A percentile compares a stretch with the other conserved stretches of the same genome.
Conservation (phyloP, 1,140 invertebrate species). For the Bombus sylvicola region DNA sequence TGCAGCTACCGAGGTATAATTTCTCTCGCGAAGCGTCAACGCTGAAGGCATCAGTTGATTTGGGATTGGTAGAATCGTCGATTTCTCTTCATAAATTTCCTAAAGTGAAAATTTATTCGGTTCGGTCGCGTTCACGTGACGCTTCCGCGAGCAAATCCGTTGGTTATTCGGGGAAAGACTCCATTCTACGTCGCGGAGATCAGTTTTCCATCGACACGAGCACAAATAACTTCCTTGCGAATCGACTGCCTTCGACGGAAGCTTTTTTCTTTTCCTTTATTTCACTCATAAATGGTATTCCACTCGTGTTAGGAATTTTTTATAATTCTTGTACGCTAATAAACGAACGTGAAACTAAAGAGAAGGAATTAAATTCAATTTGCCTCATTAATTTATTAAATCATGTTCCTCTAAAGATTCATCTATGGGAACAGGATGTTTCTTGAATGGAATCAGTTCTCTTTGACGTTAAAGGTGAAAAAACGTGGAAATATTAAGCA, state of each 20-base stretch:
- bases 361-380: background rate
- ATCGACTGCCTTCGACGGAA: background rate
- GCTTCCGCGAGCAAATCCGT: constrained; percentile 9
- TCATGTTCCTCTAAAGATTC: background rate
- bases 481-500: background rate
- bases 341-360: background rate
- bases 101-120: constrained; percentile 25
- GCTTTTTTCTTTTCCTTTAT: too few relatives aligned
- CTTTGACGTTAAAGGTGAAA: background rate
- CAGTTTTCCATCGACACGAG: constrained; percentile 1
- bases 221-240: background rate
- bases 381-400: too few relatives aligned
- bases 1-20: background rate
- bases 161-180: background rate
- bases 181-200: background rate
- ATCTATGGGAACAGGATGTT: too few relatives aligned
- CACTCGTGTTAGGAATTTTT: too few relatives aligned
- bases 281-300: background rate
- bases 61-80: background rate
- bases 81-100: constrained; percentile 9
- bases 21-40: background rate
- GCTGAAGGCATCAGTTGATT: background rate
- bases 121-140: background rate
- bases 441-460: background rate
- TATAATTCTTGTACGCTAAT: background rate